Percentiles rank a stretch among this genome's conserved stretches.
Conservation (phyloP, 2,797 vertebrate genomes). For the Cuniculus paca region DNA sequence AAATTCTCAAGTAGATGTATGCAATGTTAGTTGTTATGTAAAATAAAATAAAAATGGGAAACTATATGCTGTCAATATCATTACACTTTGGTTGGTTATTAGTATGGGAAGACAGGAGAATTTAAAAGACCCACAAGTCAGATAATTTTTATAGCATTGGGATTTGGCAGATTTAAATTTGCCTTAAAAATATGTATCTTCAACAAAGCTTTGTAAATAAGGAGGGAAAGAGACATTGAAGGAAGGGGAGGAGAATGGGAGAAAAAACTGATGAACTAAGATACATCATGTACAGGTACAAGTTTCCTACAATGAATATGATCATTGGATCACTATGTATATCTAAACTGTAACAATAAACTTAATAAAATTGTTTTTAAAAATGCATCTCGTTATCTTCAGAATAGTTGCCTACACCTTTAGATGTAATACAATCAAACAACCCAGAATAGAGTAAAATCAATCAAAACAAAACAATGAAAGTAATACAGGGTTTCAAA, state of each 20-base stretch:
- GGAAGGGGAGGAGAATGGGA: too few species aligned
- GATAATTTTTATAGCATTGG: not conserved
- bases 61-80: not conserved
- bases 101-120: not conserved
- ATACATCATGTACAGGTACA: too few species aligned
- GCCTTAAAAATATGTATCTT: not conserved
- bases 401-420: too few species aligned
- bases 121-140: not conserved
- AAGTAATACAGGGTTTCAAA: too few species aligned
- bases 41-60: constrained; percentile 21
- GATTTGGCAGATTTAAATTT: not conserved
- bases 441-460: too few species aligned
- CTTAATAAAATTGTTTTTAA: not conserved
- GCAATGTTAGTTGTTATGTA: constrained; percentile 21
- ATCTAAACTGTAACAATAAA: not conserved
- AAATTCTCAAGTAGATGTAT: not conserved
- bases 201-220: too few species aligned
- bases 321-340: not conserved
- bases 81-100: not conserved
- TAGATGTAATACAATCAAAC: too few species aligned
- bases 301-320: too few species aligned
- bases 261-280: too few species aligned
- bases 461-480: too few species aligned
- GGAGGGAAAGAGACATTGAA: too few species aligned
- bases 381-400: not conserved